phyloP scores from a whole-genome alignment of 2,113 vertebrate genomes.

The Megaptera novaeangliae region DNA sequence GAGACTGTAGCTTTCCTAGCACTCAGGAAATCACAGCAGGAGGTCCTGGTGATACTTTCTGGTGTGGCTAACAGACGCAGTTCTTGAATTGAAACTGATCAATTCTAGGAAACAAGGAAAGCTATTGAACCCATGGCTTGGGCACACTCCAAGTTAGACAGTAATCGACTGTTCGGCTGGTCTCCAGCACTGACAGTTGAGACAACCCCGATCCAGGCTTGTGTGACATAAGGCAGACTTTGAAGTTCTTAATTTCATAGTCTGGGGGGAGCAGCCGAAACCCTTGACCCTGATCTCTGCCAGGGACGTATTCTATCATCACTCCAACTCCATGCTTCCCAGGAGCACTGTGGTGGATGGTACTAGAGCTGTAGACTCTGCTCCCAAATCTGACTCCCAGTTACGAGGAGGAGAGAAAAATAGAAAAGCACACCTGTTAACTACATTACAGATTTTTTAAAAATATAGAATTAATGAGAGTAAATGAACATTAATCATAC shows the following conservation, averaged over 20 bases:
- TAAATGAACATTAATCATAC: neutral
- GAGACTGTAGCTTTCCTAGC: neutral
- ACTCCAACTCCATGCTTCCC: neutral
- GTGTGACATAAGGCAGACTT: neutral
- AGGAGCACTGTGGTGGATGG: neutral
- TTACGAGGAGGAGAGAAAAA: neutral
- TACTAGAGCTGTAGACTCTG: neutral
- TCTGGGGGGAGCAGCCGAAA: neutral
- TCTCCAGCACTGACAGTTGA: neutral
- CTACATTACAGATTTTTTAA: neutral
- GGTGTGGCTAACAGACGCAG: neutral
- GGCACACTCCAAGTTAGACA: slow-evolving; percentile 21
- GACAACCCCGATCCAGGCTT: neutral
- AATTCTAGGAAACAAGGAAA: slow-evolving; percentile 53
- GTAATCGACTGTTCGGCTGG: neutral
- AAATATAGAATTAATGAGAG: neutral
- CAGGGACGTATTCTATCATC: neutral
- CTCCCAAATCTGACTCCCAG: neutral
- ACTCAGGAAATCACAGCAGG: neutral
- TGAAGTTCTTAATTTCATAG: neutral
- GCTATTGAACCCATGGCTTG: slow-evolving; percentile 23
- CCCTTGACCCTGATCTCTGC: neutral
- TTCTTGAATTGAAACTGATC: slow-evolving; percentile 33
- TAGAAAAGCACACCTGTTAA: neutral
- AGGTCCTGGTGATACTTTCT: neutral